Evolutionary conservation across 2,113 vertebrate genomes (phyloP).

Genomic region (Sander vitreus): DNA sequence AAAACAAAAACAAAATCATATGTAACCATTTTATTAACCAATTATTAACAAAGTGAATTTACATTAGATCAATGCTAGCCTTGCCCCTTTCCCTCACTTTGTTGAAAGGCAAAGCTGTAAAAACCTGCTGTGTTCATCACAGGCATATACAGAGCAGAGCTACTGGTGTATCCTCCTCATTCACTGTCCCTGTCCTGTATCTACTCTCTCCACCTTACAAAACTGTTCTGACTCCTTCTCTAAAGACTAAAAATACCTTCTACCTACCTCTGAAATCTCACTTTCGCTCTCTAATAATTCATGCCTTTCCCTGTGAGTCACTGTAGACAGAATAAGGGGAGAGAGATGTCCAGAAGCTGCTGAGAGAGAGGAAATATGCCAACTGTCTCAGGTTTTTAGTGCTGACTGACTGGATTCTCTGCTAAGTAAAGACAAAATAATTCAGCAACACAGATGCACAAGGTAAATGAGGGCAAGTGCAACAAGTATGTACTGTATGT

Average conservation of each 20-base stretch:
- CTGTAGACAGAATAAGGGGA: conserved; percentile 18
- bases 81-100: background rate
- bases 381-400: conserved; percentile 53
- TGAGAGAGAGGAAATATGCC: conserved; percentile 46
- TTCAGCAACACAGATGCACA: conserved; percentile 18
- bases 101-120: background rate
- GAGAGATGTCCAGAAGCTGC: conserved; percentile 49
- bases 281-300: conserved; percentile 61
- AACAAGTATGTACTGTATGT: background rate
- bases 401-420: conserved; percentile 67
- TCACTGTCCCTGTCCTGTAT: background rate
- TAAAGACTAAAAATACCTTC: conserved; percentile 61
- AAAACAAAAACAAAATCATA: background rate
- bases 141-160: conserved; percentile 24
- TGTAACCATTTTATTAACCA: background rate
- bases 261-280: conserved; percentile 42
- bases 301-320: conserved; percentile 45
- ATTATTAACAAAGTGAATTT: background rate
- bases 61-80: background rate
- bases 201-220: conserved; percentile 21
- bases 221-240: conserved; percentile 17
- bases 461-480: conserved; percentile 26
- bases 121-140: conserved; percentile 10
- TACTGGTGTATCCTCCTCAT: conserved; percentile 5
- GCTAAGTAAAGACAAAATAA: conserved; percentile 60